Base-by-base conservation (phyloP, 2,888 invertebrate species). In the Mamestra brassicae region DNA sequence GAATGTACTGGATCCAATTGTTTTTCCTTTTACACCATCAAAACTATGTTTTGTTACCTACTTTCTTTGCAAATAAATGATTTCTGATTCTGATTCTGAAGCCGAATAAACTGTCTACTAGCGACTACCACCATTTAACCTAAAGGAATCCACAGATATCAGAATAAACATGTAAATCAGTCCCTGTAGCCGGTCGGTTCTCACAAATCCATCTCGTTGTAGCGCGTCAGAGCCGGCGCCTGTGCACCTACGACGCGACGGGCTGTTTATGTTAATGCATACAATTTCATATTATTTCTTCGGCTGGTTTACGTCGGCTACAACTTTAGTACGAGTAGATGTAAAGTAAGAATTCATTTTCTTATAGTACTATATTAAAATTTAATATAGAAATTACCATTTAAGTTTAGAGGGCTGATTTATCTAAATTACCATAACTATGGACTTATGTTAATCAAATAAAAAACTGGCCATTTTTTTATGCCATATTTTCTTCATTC, bases 171-270 rank as follows among this genome's bases (percentile, higher is more conserved):
- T 63, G 73, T 66, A 77, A 87, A 73, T 86, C 36, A 71, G 78
- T 71, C 78, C 67, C 85, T 81, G 82, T 67, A 61, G n/a, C 54
- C 58, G 45, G 71, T 65, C 70, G 74, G 76, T 85, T 87, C 88
- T 75, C 87, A 87, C 84, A 84, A 85, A 85, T 83, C 86, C 84
- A 84, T 85, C 84, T 81, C 65, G 68, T 36, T 47, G 72, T 60
- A 62, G 73, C 79, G 61, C 77, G 76, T 76, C 75, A 84, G 81
- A 58, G 71, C 65, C 83, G 77, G 85, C 85, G 85, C 87, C 82
- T 85, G 80, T 80, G 81, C 86, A 84, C 75, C 77, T 81, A 66
- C 68, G 76, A 76, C 78, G 76, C 81, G 81, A 71, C 80, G 71
- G 74, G 70, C 67, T 76, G 81, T 85, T 80, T 85, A 86, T 86